Conservation (phyloP, 2,113 vertebrate species). For the Trogon melanurus region DNA sequence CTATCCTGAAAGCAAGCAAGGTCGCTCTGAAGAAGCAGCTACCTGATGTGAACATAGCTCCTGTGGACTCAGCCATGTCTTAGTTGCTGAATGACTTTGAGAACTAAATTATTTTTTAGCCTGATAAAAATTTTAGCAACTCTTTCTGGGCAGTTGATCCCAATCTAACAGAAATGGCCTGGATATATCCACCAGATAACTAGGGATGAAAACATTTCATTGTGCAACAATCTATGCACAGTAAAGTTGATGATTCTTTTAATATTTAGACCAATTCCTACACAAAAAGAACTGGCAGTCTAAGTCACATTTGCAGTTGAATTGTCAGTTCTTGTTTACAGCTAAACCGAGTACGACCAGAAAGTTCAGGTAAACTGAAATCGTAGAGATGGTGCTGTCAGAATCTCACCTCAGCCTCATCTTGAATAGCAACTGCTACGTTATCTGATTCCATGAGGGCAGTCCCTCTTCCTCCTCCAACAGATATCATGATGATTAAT, state of each 20-base stretch:
- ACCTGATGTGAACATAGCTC: neutral
- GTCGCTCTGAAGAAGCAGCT: neutral
- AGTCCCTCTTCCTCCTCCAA: neutral
- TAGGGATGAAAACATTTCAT: neutral
- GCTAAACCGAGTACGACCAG: neutral
- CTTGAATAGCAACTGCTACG: rapidly evolving
- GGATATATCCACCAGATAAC: neutral
- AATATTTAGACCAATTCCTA: neutral
- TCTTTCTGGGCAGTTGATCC: neutral
- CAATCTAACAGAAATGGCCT: neutral
- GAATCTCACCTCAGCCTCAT: neutral
- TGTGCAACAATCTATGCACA: neutral
- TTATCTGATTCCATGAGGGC: too few species aligned
- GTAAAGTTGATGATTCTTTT: neutral
- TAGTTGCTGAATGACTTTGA: neutral
- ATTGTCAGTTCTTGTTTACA: neutral
- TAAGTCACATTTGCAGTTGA: neutral
- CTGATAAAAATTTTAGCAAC: neutral
- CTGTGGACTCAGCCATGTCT: neutral
- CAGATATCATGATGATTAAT: neutral
- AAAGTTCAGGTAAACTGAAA: neutral
- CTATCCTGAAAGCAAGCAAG: neutral
- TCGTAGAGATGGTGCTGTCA: neutral
- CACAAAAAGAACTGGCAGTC: neutral
- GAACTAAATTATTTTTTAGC: neutral